These are phyloP conservation scores for Sylvia atricapilla DNA, from an alignment of 2,113 vertebrate genomes.

Conservation along the genomic window DNA sequence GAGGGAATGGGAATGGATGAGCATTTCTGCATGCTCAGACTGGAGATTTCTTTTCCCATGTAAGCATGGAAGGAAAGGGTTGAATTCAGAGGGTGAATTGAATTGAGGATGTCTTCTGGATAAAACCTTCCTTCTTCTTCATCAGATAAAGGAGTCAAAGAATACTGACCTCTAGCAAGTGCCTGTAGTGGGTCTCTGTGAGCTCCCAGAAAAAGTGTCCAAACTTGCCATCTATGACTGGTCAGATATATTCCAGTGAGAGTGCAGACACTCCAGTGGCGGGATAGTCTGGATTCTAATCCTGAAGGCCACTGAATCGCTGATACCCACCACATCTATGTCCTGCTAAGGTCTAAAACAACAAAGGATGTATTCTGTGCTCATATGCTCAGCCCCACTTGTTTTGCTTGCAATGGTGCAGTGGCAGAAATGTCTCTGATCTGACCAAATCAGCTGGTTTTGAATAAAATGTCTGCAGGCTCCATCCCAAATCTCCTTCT, in stretches of 20 bases:
- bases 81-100: background rate
- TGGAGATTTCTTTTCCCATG: background rate
- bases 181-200: background rate
- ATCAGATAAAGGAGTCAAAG: background rate
- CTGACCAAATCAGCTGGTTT: background rate
- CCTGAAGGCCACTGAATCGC: background rate
- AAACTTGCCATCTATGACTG: background rate
- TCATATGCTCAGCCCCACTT: background rate
- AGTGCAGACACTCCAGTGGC: background rate
- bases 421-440: rapidly evolving
- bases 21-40: background rate
- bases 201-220: background rate
- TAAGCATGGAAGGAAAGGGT: background rate
- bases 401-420: background rate
- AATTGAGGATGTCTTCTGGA: background rate
- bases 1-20: background rate
- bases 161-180: background rate
- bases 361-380: background rate
- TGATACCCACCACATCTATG: rapidly evolving
- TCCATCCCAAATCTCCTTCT: background rate
- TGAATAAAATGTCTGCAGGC: background rate
- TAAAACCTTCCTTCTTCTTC: background rate
- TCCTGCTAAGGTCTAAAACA: background rate
- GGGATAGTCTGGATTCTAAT: background rate
- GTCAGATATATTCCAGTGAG: background rate